Conservation (phyloP, 2,888 invertebrate genomes). For the Eupithecia subumbrata region DNA sequence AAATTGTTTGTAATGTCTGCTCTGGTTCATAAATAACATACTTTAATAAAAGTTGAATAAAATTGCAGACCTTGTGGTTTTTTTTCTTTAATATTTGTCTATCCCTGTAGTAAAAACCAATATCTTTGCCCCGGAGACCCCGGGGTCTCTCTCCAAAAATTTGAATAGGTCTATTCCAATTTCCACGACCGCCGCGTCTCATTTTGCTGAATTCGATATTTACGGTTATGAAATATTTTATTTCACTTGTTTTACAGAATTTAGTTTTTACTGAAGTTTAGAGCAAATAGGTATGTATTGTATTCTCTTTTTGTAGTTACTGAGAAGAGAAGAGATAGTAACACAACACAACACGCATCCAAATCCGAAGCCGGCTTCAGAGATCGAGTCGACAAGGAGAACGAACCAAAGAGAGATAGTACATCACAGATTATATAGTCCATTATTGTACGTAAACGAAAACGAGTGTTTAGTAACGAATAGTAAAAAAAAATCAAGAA, state of each 20-base stretch:
- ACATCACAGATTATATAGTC: too few species aligned
- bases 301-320: too few species aligned
- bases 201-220: conserved; percentile 10
- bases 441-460: too few species aligned
- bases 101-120: conserved; percentile 66
- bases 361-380: too few species aligned
- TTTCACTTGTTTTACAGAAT: background rate
- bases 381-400: too few species aligned
- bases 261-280: too few species aligned
- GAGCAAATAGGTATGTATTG: too few species aligned
- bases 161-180: conserved; percentile 21
- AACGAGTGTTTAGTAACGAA: too few species aligned
- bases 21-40: background rate
- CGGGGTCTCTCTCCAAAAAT: conserved; percentile 59
- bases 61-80: background rate
- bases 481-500: too few species aligned
- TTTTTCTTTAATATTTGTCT: conserved; percentile 31
- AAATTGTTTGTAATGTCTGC: background rate
- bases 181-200: conserved; percentile 25
- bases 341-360: too few species aligned
- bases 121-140: conserved; percentile 73
- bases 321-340: too few species aligned
- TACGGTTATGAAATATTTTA: background rate
- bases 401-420: too few species aligned
- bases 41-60: background rate